Percentiles rank a stretch among this genome's conserved stretches.
These are phyloP conservation scores for Sarcophaga peregrina DNA, from an alignment of 1,140 invertebrate genomes.

Conservation along the genomic window DNA sequence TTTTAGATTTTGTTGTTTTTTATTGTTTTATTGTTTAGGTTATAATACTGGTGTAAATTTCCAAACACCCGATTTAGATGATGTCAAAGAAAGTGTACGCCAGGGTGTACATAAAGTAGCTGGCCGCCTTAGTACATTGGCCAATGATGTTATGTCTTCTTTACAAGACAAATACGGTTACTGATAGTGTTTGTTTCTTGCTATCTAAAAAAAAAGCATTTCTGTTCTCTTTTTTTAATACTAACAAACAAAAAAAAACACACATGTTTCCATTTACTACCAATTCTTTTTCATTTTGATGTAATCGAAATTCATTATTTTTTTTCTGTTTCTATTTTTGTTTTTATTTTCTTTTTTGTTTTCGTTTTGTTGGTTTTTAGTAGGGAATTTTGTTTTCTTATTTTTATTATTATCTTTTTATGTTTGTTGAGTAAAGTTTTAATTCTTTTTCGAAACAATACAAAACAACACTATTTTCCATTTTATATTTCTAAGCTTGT, in stretches of 20 bases:
- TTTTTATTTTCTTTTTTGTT: not conserved
- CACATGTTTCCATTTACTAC: slow-evolving; percentile 23
- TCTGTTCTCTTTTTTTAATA: not conserved
- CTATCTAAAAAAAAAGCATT: not conserved
- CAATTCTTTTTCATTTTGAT: not conserved
- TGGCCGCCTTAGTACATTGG: slow-evolving; percentile 90
- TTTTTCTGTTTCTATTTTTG: not conserved
- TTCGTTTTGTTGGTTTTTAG: not conserved
- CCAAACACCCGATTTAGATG: slow-evolving; percentile 78
- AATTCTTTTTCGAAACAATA: too few relatives aligned
- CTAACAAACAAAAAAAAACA: not conserved
- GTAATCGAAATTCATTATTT: not conserved
- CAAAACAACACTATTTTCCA: too few relatives aligned
- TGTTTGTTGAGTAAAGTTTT: too few relatives aligned
- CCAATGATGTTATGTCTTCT: slow-evolving; percentile 93
- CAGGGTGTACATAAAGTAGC: slow-evolving; percentile 97
- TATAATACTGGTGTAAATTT: slow-evolving; percentile 59
- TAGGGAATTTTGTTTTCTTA: too few relatives aligned
- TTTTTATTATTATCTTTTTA: too few relatives aligned
- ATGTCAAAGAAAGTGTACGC: slow-evolving; percentile 95
- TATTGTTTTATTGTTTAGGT: slow-evolving; percentile 45
- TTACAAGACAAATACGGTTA: slow-evolving; percentile 81
- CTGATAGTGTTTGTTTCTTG: slow-evolving; percentile 62
- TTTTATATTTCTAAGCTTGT: too few relatives aligned
- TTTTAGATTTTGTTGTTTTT: slow-evolving; percentile 14